A percentile compares a stretch with the other conserved stretches of the same genome.
Conservation (phyloP, 2,888 invertebrate genomes). For the Eudemis profundana region DNA sequence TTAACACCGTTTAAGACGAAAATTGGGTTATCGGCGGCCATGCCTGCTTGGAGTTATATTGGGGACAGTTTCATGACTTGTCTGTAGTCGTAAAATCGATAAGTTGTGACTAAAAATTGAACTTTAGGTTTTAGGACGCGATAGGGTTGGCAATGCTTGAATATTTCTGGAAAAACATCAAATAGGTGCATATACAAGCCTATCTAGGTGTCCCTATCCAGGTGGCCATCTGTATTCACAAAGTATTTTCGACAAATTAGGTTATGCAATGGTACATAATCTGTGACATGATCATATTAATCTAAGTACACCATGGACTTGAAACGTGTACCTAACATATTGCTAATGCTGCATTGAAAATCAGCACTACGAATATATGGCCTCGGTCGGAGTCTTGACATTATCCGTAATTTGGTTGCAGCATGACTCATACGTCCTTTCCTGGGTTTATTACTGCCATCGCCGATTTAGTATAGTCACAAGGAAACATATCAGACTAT, state of each 20-base stretch:
- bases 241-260: no score
- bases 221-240: no score
- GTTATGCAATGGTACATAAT: no score
- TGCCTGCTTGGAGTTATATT: constrained; percentile 2
- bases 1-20: constrained; percentile 32
- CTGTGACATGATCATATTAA: no score
- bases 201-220: no score
- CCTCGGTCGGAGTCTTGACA: not conserved
- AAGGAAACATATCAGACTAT: no score
- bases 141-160: not conserved
- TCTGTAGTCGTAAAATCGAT: constrained; percentile 10
- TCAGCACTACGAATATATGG: not conserved
- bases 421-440: not conserved
- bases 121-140: not conserved
- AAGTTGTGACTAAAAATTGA: constrained; percentile 6
- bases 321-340: no score
- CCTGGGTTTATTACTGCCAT: not conserved
- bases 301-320: no score
- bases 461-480: no score
- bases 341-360: no score
- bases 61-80: constrained; percentile 20
- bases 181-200: no score
- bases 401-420: not conserved
- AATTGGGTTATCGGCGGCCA: constrained; percentile 17
- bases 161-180: not conserved